Conservation (phyloP, 2,797 vertebrate species). For the Synaphobranchus kaupii region DNA sequence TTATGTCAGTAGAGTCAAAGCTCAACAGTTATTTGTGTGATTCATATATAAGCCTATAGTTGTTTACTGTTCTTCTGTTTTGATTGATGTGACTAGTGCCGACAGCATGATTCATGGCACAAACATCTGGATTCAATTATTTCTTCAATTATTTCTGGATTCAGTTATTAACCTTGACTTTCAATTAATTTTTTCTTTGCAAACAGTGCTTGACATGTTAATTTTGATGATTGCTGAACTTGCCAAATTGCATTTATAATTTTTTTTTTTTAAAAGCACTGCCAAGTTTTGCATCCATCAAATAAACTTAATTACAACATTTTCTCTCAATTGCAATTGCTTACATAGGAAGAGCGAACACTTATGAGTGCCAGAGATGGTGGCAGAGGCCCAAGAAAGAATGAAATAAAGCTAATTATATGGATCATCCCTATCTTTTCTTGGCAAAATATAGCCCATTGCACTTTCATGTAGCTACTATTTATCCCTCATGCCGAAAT, state of each 20-base stretch:
- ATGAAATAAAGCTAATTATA: neutral
- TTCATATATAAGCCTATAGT: neutral
- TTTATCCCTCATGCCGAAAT: neutral
- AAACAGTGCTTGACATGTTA: neutral
- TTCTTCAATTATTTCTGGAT: neutral
- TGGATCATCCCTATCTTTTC: slow-evolving; percentile 24
- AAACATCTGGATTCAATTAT: neutral
- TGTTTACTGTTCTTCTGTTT: neutral
- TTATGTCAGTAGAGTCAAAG: neutral
- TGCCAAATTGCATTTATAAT: neutral
- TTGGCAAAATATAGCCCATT: slow-evolving; percentile 27
- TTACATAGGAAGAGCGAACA: slow-evolving; percentile 15
- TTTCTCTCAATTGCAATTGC: neutral
- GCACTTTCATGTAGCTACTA: neutral
- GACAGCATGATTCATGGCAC: neutral
- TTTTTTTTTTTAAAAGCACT: too few relatives aligned
- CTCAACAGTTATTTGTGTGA: neutral
- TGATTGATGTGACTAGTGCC: neutral
- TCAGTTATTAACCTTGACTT: neutral
- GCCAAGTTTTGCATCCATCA: neutral
- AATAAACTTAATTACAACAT: neutral
- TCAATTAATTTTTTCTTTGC: neutral
- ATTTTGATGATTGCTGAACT: neutral
- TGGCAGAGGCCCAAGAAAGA: slow-evolving; percentile 13
- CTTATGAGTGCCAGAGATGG: neutral